Conservation (phyloP, 2,797 vertebrate species). For the Phylloscopus collybita region DNA sequence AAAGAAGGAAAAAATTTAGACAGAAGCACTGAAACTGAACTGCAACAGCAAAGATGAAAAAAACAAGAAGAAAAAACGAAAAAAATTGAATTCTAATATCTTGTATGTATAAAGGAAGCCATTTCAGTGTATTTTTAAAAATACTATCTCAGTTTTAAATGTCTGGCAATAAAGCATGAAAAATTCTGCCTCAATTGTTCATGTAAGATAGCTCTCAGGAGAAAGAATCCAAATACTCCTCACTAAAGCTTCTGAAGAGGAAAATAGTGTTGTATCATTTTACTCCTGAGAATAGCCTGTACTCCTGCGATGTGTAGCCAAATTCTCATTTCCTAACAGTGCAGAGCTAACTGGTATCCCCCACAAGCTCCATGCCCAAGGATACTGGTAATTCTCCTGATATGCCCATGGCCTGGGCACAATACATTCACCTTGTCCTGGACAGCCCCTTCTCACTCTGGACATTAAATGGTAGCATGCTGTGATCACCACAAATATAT, state of each 20-base stretch:
- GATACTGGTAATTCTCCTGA: not conserved
- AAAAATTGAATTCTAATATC: not conserved
- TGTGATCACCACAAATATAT: not conserved
- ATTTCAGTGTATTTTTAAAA: not conserved
- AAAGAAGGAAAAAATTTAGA: not conserved
- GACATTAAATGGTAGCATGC: not conserved
- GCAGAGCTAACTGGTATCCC: not conserved
- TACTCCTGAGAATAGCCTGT: not conserved
- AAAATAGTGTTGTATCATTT: not conserved
- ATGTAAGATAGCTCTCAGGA: not conserved
- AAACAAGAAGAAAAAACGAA: not conserved
- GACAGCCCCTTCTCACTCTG: not conserved
- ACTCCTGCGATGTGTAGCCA: not conserved
- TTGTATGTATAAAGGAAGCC: not conserved
- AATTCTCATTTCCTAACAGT: not conserved
- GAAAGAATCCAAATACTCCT: not conserved
- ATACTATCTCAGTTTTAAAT: not conserved
- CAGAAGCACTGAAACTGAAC: not conserved
- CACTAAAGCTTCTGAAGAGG: not conserved
- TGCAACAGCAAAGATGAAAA: not conserved
- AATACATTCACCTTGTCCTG: not conserved
- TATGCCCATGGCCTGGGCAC: not conserved
- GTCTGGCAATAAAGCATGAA: not conserved
- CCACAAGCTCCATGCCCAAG: not conserved
- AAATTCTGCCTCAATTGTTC: not conserved